Conservation (phyloP, 2,113 vertebrate genomes). For the Scortum barcoo region DNA sequence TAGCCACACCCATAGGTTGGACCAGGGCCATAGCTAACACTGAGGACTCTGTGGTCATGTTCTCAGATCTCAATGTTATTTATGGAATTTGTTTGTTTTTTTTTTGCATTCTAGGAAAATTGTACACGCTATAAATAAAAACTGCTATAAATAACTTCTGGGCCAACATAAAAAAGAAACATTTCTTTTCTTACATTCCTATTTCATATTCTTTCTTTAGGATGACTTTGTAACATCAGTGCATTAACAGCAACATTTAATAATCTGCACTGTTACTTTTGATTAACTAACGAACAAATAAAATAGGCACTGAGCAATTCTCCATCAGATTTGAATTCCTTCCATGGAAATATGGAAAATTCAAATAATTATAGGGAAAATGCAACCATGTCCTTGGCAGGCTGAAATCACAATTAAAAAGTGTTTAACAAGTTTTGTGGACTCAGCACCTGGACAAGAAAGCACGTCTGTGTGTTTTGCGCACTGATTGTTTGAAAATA, state of each 20-base stretch:
- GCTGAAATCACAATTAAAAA: too few species aligned
- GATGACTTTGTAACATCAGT: not conserved
- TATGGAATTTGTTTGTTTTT: not conserved
- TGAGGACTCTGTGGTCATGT: slow-evolving; percentile 16
- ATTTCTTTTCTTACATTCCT: too few species aligned
- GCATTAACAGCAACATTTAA: not conserved
- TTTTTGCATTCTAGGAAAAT: not conserved
- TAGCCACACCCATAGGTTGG: slow-evolving; percentile 2
- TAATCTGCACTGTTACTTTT: not conserved
- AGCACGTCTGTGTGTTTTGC: too few species aligned
- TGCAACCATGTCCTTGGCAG: too few species aligned
- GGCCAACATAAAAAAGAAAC: not conserved
- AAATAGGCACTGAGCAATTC: not conserved
- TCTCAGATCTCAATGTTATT: not conserved
- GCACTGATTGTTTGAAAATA: not conserved
- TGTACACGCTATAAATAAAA: not conserved
- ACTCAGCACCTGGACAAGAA: too few species aligned
- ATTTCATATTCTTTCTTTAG: too few species aligned
- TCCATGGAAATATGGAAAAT: too few species aligned
- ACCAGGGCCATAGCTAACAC: not conserved
- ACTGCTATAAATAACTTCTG: not conserved
- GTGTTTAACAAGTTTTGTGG: too few species aligned
- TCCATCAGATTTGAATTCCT: not conserved
- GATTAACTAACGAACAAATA: not conserved
- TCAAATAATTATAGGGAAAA: too few species aligned